Conservation (phyloP, 2,113 vertebrate genomes). For the Oceanites oceanicus region DNA sequence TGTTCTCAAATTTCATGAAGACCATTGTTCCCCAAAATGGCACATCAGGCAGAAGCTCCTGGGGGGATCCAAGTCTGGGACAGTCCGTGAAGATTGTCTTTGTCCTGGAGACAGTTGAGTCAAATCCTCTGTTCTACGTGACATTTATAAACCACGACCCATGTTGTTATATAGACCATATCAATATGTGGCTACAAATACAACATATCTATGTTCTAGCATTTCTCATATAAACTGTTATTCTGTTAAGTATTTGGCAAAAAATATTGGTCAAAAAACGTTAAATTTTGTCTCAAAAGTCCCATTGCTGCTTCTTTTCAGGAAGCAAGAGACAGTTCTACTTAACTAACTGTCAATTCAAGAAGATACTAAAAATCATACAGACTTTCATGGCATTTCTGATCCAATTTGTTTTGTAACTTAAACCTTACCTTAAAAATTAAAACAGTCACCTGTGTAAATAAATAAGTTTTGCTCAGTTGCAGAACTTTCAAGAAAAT, state of each 20-base stretch:
- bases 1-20: background rate
- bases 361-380: background rate
- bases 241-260: background rate
- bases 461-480: background rate
- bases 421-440: background rate
- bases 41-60: background rate
- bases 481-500: background rate
- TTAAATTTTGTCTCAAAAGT: background rate
- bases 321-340: background rate
- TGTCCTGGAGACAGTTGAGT: background rate
- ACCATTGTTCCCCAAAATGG: accelerated
- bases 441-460: background rate
- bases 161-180: accelerated
- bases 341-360: background rate
- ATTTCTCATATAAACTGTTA: background rate
- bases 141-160: too few relatives aligned
- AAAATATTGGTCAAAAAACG: background rate
- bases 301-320: background rate
- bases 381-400: background rate
- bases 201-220: background rate
- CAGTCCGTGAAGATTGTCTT: too few relatives aligned
- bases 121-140: background rate
- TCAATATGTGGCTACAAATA: background rate
- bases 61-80: too few relatives aligned
- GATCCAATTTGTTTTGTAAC: background rate